Evolutionary conservation across 2,797 vertebrate species (phyloP).

Genomic region (Micropoecilia bifurca): DNA sequence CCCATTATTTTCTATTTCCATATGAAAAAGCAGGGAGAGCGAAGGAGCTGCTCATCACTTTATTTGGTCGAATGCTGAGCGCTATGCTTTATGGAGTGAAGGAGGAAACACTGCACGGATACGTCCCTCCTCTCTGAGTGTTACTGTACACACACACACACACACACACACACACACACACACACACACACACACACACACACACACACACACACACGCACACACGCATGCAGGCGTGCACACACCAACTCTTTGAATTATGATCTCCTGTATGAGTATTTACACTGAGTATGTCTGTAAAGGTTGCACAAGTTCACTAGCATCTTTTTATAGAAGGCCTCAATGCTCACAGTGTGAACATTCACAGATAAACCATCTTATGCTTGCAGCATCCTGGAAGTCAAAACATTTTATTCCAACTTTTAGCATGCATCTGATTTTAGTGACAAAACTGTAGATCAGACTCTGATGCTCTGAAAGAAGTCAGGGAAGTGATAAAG

Average conservation of each 20-base stretch:
- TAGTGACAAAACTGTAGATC: background rate
- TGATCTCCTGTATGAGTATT: constrained; percentile 32
- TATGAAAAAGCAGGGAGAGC: constrained; percentile 86
- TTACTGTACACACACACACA: background rate
- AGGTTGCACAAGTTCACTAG: constrained; percentile 28
- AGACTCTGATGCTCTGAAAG: constrained; percentile 1
- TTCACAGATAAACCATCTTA: background rate
- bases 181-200: background rate
- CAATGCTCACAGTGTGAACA: constrained; percentile 14
- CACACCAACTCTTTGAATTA: constrained; percentile 18
- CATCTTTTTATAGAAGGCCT: constrained; percentile 28
- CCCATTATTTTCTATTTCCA: constrained; percentile 99
- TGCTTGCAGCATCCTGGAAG: background rate
- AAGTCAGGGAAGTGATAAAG: background rate
- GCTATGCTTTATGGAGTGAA: constrained; percentile 42
- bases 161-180: too few relatives aligned
- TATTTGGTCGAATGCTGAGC: constrained; percentile 70
- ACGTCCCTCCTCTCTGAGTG: constrained; percentile 10
- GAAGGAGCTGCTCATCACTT: constrained; percentile 52
- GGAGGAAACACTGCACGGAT: constrained; percentile 19
- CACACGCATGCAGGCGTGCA: too few relatives aligned
- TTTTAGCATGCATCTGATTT: background rate
- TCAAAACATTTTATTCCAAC: constrained; percentile 1
- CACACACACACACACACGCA: background rate
- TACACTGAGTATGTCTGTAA: constrained; percentile 28